Evolutionary conservation across 2,797 vertebrate genomes (phyloP).

Genomic region (Acanthis flammea): DNA sequence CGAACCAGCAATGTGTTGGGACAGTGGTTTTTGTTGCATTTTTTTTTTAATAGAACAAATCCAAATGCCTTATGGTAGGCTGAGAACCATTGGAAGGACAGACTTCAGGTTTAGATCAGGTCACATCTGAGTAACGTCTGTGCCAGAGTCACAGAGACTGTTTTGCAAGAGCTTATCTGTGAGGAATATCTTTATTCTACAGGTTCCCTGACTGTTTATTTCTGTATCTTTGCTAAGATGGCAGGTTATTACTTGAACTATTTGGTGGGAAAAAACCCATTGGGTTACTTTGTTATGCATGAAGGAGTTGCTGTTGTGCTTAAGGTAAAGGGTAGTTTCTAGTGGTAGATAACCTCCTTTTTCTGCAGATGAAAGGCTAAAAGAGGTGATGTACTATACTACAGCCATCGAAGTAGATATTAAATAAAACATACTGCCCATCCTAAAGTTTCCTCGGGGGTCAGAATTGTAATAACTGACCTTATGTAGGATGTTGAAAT

Average conservation of each 20-base stretch:
- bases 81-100: neutral
- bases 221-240: neutral
- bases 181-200: neutral
- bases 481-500: neutral
- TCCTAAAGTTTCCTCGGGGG: neutral
- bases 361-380: neutral
- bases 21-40: neutral
- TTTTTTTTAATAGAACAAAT: neutral
- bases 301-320: neutral
- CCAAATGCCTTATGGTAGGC: neutral
- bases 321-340: neutral
- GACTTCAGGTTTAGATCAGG: neutral
- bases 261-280: neutral
- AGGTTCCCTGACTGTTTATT: neutral
- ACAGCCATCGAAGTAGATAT: neutral
- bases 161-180: neutral
- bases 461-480: neutral
- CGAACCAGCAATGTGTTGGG: neutral
- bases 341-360: neutral
- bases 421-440: neutral
- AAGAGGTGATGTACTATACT: neutral
- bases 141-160: neutral
- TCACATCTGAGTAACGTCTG: neutral
- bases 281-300: neutral
- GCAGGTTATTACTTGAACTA: neutral